A percentile compares a stretch with the other conserved stretches of the same genome.
Conservation (phyloP, 2,797 vertebrate genomes). For the Esox masquinongy region DNA sequence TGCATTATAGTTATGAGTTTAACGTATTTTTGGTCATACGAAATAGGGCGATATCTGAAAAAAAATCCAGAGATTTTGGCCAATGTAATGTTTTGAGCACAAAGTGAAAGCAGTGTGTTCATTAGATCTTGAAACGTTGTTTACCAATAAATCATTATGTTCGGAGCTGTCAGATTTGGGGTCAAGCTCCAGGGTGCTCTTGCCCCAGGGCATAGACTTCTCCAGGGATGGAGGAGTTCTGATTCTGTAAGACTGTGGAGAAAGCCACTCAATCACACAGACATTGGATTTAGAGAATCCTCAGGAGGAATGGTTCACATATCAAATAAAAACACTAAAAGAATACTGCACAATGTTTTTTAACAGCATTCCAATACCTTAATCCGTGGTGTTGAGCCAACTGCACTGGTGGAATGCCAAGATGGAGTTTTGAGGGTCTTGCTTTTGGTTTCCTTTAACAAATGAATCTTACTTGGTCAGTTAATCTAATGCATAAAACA, state of each 20-base stretch:
- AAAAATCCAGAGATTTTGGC: not conserved
- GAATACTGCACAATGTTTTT: not conserved
- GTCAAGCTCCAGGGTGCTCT: constrained; percentile 79
- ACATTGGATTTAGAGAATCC: not conserved
- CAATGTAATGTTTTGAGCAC: not conserved
- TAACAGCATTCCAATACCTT: constrained; percentile 53
- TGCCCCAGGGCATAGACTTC: constrained; percentile 66
- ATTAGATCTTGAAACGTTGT: constrained; percentile 9
- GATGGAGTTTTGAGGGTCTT: constrained; percentile 28
- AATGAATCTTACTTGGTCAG: constrained; percentile 8
- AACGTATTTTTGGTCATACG: not conserved
- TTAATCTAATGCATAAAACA: not conserved
- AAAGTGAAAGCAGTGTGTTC: not conserved
- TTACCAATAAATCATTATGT: constrained; percentile 83
- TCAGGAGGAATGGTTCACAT: no score
- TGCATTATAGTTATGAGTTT: not conserved
- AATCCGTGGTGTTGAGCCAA: constrained; percentile 61
- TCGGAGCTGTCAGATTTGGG: constrained; percentile 90
- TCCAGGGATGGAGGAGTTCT: constrained; percentile 80
- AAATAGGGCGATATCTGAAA: not conserved
- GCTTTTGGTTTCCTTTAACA: constrained; percentile 34
- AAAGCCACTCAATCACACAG: constrained; percentile 47
- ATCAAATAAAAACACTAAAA: constrained; percentile 6
- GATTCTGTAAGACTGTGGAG: constrained; percentile 81
- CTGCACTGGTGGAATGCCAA: constrained; percentile 43